Conservation (phyloP, 1,140 invertebrate genomes). For the Heterodera carotae region DNA sequence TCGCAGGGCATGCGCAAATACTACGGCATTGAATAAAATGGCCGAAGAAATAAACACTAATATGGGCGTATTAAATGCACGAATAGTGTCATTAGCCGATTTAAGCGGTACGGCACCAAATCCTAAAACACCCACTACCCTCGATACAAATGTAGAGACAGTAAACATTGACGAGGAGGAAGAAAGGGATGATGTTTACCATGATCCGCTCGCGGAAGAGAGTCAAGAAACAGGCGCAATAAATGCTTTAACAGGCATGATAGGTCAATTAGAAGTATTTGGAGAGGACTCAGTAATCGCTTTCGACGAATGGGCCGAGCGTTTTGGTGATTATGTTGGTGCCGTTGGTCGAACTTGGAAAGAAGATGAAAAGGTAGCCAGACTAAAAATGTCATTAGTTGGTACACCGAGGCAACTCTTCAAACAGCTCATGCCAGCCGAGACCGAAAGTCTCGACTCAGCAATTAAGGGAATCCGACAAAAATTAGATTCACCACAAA, state of each 20-base stretch:
- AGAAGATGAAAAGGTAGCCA: background rate
- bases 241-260: too few species aligned
- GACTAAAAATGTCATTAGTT: conserved; percentile 6
- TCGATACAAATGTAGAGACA: too few species aligned
- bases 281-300: conserved; percentile 6
- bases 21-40: conserved; percentile 11
- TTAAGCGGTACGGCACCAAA: background rate
- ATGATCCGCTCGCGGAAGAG: too few species aligned
- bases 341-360: conserved; percentile 9
- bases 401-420: conserved; percentile 13
- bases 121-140: too few species aligned
- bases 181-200: too few species aligned
- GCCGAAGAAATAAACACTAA: conserved; percentile 6
- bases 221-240: too few species aligned
- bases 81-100: background rate
- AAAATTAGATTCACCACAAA: conserved; percentile 15
- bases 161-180: too few species aligned
- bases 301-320: conserved; percentile 6
- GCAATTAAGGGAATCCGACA: background rate
- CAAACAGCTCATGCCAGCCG: background rate
- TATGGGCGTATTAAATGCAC: background rate
- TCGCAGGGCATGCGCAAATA: conserved; percentile 7
- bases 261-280: too few species aligned
- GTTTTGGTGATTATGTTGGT: conserved; percentile 2
- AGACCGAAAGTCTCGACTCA: background rate